These are phyloP conservation scores for Myathropa florea DNA, from an alignment of 2,888 invertebrate species.

Conservation along the genomic window DNA sequence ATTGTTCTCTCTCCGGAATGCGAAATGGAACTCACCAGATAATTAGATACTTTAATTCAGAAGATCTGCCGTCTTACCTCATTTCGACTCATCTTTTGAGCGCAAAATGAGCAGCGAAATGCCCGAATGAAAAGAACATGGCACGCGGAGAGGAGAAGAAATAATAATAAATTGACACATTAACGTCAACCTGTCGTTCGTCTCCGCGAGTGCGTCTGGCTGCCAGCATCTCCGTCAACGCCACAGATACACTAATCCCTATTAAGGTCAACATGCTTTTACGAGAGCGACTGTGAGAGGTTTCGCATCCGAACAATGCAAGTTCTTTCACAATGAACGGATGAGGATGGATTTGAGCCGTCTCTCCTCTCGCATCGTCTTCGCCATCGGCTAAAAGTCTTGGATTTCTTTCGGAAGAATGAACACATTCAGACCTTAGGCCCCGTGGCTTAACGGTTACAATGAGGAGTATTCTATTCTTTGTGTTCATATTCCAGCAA, in stretches of 20 bases:
- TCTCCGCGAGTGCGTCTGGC: not conserved
- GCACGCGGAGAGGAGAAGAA: not conserved
- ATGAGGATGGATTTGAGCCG: slow-evolving; percentile 43
- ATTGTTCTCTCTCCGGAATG: slow-evolving; percentile 30
- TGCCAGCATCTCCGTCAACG: not conserved
- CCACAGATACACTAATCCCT: slow-evolving; percentile 20
- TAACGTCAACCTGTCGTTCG: not conserved
- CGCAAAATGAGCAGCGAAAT: slow-evolving; percentile 3
- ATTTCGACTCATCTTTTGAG: not conserved
- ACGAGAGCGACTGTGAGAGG: slow-evolving; percentile 27
- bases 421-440: not conserved
- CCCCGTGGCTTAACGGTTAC: not conserved
- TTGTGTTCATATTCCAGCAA: slow-evolving; percentile 20
- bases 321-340: slow-evolving; percentile 47
- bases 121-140: not conserved
- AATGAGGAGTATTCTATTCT: not conserved
- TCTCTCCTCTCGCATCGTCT: not conserved
- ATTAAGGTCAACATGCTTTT: slow-evolving; percentile 62
- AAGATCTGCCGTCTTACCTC: not conserved
- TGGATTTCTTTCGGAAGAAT: not conserved
- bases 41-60: slow-evolving; percentile 2
- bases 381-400: not conserved
- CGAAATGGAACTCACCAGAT: slow-evolving; percentile 41
- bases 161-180: not conserved
- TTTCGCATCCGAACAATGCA: slow-evolving; percentile 52